Base-by-base conservation (phyloP, 2,888 invertebrate species). In the Machimus atricapillus region DNA sequence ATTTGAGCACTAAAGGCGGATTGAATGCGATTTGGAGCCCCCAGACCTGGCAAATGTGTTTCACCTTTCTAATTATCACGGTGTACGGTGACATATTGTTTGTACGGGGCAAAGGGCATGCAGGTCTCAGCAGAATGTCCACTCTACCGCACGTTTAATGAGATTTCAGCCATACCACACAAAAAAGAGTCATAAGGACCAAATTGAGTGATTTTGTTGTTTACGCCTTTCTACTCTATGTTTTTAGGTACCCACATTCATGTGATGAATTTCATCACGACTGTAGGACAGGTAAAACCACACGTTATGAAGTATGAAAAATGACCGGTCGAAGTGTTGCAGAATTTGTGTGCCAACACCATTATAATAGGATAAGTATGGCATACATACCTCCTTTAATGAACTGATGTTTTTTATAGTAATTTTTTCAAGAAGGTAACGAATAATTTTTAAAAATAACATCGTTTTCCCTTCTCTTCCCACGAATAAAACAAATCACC, bases 1-100 rank as follows among this genome's bases (percentile, higher is more conserved):
- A 82, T 58, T 82, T 37, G 37, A 82, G 58, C 58, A 82, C n/a
- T 58, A 82, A 82, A 82, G 52, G 66, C 58, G 58, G 82, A n/a
- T 37, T 76, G 76, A 76, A 31, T 79, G 52, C 46, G 79, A 46
- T 79, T 23, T n/a, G 7, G 23, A 3, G 52, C n/a, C 27, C 12
- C 27, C 46, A 37, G 52, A 6, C 9, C 34, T 7, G 34, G 34
- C 16, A 46, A 43, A 78, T 82, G 82, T 82, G 82, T 58, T 66
- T 66, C 82, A 82, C 82, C 82, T 82, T 82, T 82, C 82, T 82
- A 82, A 82, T 82, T 82, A 82, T 82, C 58, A 82, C 58, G 82
- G 82, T 66, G 66, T 27, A 23, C 37, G 82, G 82, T 82, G 82
- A 82, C 82, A 82, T 82, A 82, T 82, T 82, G 82, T 66, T 23